Evolutionary conservation across 2,888 invertebrate genomes (phyloP), one percentile per base, ranked within the genome.

Genomic region (Morpho helenor): DNA sequence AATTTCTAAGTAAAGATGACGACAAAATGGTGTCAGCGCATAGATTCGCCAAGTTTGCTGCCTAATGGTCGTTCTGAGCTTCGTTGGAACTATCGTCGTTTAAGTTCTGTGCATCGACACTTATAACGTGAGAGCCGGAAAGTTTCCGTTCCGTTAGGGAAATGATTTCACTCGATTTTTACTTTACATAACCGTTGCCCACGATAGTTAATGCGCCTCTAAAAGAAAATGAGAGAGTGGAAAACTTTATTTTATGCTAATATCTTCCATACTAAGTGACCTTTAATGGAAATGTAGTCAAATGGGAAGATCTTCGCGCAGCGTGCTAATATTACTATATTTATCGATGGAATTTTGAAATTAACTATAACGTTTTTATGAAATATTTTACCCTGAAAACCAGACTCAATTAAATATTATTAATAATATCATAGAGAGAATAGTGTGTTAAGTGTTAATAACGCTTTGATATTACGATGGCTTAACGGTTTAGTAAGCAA

Each of bases 21-120:
- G 62, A 56, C 57, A 61, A 65, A 72, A 71, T 67, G 67, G 67
- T 71, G 69, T 62, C 60, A 59, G 67, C 61, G 68, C 69, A 68
- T 67, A 64, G 69, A 70, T 71, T 65, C 64, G 62, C 68, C 55
- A 73, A 73, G 70, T 73, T 71, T 55, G 54, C 49, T 50, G 61
- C 55, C 62, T 68, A 68, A 68, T 68, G 65, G 66, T 57, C 57
- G 57, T 59, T 60, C 61, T 49, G 61, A 64, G 59, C 64, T 64
- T 61, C 59, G 59, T 60, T 64, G 60, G 61, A 59, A 64, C 62
- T 62, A 66, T 60, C 60, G 65, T 64, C 64, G 59, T 66, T 64
- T 61, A 57, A 62, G 60, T 66, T 61, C 56, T 57, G 61, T 66
- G 59, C 58, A 62, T 65, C 59, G 62, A 60, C 52, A 60, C 53